Percentiles rank a stretch among this genome's conserved stretches.
These are phyloP conservation scores for Masnerella sp. DNA, from an alignment of 2,888 invertebrate genomes.

Conservation along the genomic window DNA sequence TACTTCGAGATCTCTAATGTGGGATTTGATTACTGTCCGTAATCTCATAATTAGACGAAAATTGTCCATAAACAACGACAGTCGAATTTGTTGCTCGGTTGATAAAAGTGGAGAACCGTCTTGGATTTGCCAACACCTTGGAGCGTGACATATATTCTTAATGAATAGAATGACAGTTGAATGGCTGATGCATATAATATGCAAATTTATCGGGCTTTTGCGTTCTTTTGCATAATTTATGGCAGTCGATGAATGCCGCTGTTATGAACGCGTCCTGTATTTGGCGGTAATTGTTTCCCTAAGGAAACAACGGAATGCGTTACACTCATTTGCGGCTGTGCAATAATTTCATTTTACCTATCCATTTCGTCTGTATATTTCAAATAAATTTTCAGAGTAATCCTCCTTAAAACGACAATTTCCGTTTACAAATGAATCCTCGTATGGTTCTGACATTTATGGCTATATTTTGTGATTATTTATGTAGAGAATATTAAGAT, in stretches of 20 bases:
- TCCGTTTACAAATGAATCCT: too few species aligned
- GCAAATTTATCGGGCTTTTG: conserved; percentile 29
- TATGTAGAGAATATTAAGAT: too few species aligned
- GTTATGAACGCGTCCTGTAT: conserved; percentile 21
- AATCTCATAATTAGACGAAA: conserved; percentile 18
- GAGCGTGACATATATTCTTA: conserved; percentile 29
- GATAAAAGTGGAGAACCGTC: conserved; percentile 2
- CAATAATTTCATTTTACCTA: too few species aligned
- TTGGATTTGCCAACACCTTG: conserved; percentile 28
- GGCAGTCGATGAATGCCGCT: conserved; percentile 16
- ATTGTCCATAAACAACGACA: too few species aligned
- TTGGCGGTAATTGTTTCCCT: conserved; percentile 28
- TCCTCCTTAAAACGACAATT: too few species aligned
- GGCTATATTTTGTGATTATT: too few species aligned
- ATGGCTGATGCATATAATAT: conserved; percentile 38
- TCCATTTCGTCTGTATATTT: background rate
- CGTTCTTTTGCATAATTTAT: conserved; percentile 41
- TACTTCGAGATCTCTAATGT: conserved; percentile 32
- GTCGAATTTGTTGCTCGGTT: background rate
- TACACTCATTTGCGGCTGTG: too few species aligned
- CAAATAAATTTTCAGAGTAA: too few species aligned
- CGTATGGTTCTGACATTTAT: too few species aligned
- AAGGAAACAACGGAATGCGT: conserved; percentile 17
- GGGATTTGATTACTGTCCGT: conserved; percentile 20
- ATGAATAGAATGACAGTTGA: conserved; percentile 40